Conservation (phyloP, 2,113 vertebrate species). For the cat (Felis catus) region F.catus_Fca126_mat1.0 CM031413.1:84059501-84060000, state of each 20-base stretch:
- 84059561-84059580: not conserved
- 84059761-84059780: not conserved
- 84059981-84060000: not conserved
- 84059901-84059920: not conserved
- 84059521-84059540: not conserved
- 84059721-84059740: not conserved
- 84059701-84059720: not conserved
- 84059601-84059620: not conserved
- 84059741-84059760: not conserved
- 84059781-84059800: not conserved
- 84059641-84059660: not conserved
- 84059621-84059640: not conserved
- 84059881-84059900: not conserved
- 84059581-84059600: not conserved
- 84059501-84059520: not conserved
- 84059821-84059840: not conserved
- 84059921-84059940: constrained; percentile 2
- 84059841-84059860: not conserved
- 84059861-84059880: not conserved
- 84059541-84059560: not conserved
- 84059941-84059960: constrained; percentile 33
- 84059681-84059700: not conserved
- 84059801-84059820: not conserved
- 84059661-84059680: not conserved
- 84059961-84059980: not conserved